Conservation (phyloP, 2,888 invertebrate species). For the Ellobium chinense region DNA sequence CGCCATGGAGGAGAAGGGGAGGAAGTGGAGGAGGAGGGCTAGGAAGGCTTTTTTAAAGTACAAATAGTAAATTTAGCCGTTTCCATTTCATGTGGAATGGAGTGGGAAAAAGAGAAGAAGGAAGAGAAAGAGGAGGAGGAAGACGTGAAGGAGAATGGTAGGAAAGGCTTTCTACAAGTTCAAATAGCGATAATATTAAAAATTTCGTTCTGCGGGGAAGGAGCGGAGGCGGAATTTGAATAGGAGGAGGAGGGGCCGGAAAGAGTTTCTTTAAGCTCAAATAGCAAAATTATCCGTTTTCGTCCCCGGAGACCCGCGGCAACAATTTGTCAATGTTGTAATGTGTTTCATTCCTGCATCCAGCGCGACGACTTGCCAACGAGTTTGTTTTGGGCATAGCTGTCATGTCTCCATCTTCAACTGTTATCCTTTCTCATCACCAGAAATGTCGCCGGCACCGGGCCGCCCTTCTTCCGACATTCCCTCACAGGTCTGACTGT, state of each 20-base stretch:
- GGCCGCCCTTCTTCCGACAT: background rate
- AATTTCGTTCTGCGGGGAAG: no score
- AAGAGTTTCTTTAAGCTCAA: no score
- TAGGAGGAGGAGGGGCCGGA: no score
- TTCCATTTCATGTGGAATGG: background rate
- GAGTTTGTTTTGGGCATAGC: conserved; percentile 18
- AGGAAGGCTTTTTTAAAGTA: no score
- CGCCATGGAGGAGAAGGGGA: background rate
- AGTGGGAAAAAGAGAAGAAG: background rate
- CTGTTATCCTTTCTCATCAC: conserved; percentile 33
- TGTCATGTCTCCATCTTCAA: background rate
- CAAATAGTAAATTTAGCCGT: no score
- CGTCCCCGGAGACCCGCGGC: background rate
- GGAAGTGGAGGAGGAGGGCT: no score
- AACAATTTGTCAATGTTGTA: conserved; percentile 8
- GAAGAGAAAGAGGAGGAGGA: background rate
- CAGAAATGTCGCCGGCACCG: background rate
- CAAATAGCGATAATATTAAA: no score
- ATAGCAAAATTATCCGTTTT: no score
- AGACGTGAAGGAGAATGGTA: no score
- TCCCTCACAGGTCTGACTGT: background rate
- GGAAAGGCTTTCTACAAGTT: no score
- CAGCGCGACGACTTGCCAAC: conserved; percentile 1
- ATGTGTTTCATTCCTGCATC: background rate
- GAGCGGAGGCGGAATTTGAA: no score